These are phyloP conservation scores for Melinaea menophilus DNA, from an alignment of 2,888 invertebrate species.

Conservation along the genomic window DNA sequence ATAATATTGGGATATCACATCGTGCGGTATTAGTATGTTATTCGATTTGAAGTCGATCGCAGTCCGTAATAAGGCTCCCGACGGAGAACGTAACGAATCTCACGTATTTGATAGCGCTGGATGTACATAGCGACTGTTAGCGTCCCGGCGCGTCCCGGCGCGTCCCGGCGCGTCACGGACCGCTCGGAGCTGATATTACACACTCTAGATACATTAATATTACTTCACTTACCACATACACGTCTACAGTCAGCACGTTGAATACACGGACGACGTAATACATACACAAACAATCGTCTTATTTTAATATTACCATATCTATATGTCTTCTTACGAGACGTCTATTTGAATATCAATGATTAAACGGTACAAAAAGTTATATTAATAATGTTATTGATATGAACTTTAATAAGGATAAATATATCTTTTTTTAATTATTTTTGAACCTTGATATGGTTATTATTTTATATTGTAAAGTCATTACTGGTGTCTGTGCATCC, in stretches of 20 bases:
- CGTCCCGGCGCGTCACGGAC: constrained; percentile 39
- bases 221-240: not conserved
- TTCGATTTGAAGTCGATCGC: constrained; percentile 35
- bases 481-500: constrained; percentile 18
- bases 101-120: constrained; percentile 69
- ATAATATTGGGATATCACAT: not conserved
- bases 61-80: constrained; percentile 45
- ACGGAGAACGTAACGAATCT: constrained; percentile 59
- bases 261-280: too few relatives aligned
- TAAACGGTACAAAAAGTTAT: too few relatives aligned
- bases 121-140: constrained; percentile 42
- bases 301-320: too few relatives aligned
- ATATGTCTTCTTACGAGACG: too few relatives aligned
- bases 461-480: too few relatives aligned
- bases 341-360: too few relatives aligned
- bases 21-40: constrained; percentile 18
- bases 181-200: constrained; percentile 41
- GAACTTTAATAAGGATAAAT: not conserved
- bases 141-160: constrained; percentile 37
- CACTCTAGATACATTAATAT: not conserved
- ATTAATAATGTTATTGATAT: too few relatives aligned
- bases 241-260: too few relatives aligned
- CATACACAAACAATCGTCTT: too few relatives aligned
- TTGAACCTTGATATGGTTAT: too few relatives aligned
- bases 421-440: too few relatives aligned